These are phyloP conservation scores for Tipula helvola DNA, from an alignment of 2,888 invertebrate species.

Conservation along the genomic window DNA sequence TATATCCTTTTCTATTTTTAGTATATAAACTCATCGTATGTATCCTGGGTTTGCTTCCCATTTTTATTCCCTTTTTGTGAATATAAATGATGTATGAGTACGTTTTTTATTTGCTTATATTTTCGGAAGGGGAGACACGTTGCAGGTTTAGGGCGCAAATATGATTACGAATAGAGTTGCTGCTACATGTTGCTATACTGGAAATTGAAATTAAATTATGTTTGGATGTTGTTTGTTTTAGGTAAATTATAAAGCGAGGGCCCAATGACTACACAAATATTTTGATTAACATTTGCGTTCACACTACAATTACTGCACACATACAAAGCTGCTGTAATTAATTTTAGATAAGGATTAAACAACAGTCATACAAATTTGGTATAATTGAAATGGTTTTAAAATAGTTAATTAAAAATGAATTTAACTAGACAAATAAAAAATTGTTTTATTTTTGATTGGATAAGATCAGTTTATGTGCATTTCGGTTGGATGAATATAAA, in stretches of 20 bases:
- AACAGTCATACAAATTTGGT: neutral
- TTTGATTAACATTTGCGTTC: neutral
- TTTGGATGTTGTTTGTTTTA: neutral
- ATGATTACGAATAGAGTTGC: neutral
- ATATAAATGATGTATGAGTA: neutral
- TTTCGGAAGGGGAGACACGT: neutral
- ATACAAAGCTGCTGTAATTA: neutral
- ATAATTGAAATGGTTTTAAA: neutral
- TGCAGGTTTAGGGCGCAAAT: neutral
- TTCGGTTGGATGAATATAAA: neutral
- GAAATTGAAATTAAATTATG: neutral
- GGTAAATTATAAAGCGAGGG: neutral
- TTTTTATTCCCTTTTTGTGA: neutral
- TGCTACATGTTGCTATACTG: neutral
- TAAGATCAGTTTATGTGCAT: neutral
- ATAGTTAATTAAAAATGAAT: neutral
- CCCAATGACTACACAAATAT: neutral
- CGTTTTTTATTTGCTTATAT: neutral
- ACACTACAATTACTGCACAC: neutral
- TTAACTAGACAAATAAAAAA: neutral
- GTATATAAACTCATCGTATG: neutral
- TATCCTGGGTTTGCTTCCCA: neutral
- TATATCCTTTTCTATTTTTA: neutral
- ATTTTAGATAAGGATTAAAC: neutral
- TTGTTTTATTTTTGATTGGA: neutral